Evolutionary conservation across 2,888 invertebrate species (phyloP).

Genomic region (Catocala sponsa): DNA sequence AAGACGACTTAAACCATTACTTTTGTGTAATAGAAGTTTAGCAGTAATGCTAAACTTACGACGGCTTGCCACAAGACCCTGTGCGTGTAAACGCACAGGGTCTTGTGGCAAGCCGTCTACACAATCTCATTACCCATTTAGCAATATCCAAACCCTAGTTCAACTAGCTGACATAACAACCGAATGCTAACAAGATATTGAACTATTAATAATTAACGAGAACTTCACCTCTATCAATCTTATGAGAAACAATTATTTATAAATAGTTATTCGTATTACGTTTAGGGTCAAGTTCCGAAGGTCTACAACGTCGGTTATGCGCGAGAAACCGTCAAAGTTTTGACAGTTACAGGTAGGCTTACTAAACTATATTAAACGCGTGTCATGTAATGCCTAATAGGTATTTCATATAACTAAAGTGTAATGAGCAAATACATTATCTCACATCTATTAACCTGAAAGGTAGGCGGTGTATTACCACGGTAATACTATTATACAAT

Average conservation of each 20-base stretch:
- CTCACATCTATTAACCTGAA: no score
- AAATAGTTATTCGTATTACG: conserved; percentile 12
- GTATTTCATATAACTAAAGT: background rate
- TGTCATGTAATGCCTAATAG: background rate
- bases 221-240: conserved; percentile 17
- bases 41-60: no score
- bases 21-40: no score
- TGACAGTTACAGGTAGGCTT: conserved; percentile 14
- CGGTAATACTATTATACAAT: no score
- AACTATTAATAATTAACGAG: conserved; percentile 2
- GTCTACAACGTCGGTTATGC: conserved; percentile 6
- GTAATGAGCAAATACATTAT: no score
- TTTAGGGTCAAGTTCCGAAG: conserved; percentile 6
- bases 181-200: conserved; percentile 1
- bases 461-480: no score
- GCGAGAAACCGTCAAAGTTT: conserved; percentile 18
- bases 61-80: no score
- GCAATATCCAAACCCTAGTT: background rate
- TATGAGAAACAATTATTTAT: conserved; percentile 13
- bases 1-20: no score
- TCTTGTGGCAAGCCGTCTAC: no score
- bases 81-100: no score
- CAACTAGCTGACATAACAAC: background rate
- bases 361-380: conserved; percentile 1
- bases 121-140: background rate